Percentiles rank a stretch among this genome's conserved stretches.
Evolutionary conservation across 2,113 vertebrate genomes (phyloP).

Genomic region (Emydocephalus ijimae): DNA sequence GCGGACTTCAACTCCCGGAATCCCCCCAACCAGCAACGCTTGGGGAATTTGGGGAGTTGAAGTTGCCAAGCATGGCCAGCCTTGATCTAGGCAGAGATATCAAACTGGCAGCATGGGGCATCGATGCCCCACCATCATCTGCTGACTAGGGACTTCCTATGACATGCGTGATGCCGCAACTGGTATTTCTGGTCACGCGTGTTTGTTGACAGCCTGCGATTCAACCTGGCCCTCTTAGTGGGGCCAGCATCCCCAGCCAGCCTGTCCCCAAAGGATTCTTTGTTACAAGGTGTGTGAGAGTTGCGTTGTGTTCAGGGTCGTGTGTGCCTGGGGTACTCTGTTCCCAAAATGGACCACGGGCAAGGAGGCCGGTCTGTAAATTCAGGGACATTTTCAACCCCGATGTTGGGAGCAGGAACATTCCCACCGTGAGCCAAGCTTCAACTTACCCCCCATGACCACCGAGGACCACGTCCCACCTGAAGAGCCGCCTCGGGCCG

Average conservation of each 20-base stretch:
- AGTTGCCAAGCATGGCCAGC: background rate
- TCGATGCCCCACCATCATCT: slow-evolving; percentile 7
- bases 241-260: background rate
- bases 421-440: slow-evolving; percentile 52
- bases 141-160: slow-evolving; percentile 42
- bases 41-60: background rate
- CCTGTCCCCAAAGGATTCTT: background rate
- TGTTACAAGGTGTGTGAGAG: background rate
- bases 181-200: background rate
- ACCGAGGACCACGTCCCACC: slow-evolving; percentile 98
- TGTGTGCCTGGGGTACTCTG: too few species aligned
- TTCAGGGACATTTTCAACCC: slow-evolving; percentile 27
- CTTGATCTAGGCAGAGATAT: background rate
- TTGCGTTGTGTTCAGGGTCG: background rate
- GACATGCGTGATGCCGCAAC: background rate
- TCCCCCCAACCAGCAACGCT: too few species aligned
- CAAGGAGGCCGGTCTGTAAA: slow-evolving; percentile 16
- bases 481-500: slow-evolving; percentile 86
- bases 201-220: background rate
- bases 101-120: background rate
- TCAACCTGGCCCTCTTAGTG: background rate
- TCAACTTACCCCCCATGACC: slow-evolving; percentile 88
- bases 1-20: background rate
- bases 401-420: slow-evolving; percentile 37
- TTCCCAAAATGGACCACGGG: background rate